Conservation (phyloP, 2,113 vertebrate species). For the Etia nguti region DNA sequence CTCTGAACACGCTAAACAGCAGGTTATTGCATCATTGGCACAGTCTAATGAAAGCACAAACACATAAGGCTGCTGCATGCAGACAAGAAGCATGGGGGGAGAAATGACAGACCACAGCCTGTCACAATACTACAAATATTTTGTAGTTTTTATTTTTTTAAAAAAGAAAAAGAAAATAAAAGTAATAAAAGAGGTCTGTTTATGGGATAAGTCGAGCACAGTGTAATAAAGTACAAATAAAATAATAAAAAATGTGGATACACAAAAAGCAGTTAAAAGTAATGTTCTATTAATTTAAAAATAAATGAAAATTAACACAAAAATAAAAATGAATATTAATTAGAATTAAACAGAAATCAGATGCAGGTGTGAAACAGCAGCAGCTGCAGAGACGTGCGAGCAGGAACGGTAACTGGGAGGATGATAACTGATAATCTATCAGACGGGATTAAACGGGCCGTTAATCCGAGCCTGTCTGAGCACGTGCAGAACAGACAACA, state of each 20-base stretch:
- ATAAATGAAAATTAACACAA: neutral
- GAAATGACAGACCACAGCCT: neutral
- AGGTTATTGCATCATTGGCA: neutral
- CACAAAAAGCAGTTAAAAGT: neutral
- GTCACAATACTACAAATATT: neutral
- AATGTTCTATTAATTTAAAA: neutral
- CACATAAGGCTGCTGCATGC: neutral
- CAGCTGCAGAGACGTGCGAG: neutral
- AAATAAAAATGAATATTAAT: neutral
- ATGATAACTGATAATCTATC: neutral
- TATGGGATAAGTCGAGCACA: neutral
- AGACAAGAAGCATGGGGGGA: neutral
- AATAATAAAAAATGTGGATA: neutral
- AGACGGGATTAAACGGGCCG: neutral
- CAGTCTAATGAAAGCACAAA: neutral
- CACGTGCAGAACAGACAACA: neutral
- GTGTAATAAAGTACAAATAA: neutral
- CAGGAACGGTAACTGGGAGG: neutral
- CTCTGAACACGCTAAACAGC: neutral
- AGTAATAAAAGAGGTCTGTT: neutral
- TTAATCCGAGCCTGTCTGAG: conserved; percentile 17
- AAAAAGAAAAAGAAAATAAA: neutral
- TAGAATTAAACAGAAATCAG: neutral
- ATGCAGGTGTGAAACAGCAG: neutral
- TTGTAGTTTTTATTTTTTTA: neutral